These are phyloP conservation scores for Pseudochirops cupreus DNA, from an alignment of 2,797 vertebrate species.

Conservation along the genomic window DNA sequence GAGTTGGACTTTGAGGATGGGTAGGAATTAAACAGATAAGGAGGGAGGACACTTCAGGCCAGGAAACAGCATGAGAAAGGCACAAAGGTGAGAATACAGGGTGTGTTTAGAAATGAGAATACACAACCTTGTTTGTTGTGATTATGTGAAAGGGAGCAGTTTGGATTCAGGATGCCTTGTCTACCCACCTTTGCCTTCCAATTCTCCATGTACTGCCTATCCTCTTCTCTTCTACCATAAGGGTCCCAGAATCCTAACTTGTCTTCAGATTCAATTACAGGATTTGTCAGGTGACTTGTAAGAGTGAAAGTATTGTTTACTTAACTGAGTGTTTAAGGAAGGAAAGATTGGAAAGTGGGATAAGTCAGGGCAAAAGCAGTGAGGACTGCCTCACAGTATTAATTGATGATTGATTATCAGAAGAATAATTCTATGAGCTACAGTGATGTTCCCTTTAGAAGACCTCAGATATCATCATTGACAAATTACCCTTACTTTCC, in stretches of 20 bases:
- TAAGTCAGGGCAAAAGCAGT: not conserved
- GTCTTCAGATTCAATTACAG: not conserved
- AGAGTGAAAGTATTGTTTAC: not conserved
- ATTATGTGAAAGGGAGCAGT: not conserved
- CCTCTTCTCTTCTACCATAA: not conserved
- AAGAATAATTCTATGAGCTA: not conserved
- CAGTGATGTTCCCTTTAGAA: not conserved
- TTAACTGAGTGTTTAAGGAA: not conserved
- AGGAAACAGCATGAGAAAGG: not conserved
- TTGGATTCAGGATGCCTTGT: not conserved
- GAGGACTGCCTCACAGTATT: not conserved
- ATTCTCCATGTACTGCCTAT: not conserved
- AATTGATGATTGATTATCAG: not conserved
- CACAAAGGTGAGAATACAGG: not conserved
- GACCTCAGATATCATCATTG: not conserved
- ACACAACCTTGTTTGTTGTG: not conserved
- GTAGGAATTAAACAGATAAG: not conserved
- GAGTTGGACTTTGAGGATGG: not conserved
- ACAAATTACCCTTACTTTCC: not conserved
- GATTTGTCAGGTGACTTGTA: not conserved
- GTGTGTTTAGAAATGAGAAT: not conserved
- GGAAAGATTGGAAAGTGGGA: not conserved
- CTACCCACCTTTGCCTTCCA: not conserved
- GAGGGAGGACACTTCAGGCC: not conserved
- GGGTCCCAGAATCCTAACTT: not conserved